Evolutionary conservation across 2,888 invertebrate genomes (phyloP), one percentile per base, ranked within the genome.

Genomic region (Brenthis daphne): DNA sequence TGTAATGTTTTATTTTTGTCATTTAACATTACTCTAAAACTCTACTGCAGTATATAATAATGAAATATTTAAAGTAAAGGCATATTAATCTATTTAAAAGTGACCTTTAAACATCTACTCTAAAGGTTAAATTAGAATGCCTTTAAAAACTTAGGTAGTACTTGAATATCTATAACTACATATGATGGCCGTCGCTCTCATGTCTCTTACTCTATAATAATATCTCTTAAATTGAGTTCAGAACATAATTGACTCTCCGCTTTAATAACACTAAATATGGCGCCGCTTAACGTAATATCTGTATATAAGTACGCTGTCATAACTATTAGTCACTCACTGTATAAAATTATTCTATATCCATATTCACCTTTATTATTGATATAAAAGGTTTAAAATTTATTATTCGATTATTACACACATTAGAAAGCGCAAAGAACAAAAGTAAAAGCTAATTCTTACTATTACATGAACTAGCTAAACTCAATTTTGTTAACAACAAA

Each of bases 211-310:
- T 54, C 53, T 66, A 68, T 43, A 51, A 64, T 69, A 73, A 60
- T 69, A 73, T 54, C 65, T 69, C 55, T 53, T 24, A 68, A 70
- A 69, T 69, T 69, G 48, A 69, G 66, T 71, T 57, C 48, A 53
- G 47, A 47, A 11, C 63, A 51, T 65, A 69, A 72, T 71, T 68
- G 63, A 68, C 65, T 60, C 67, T 63, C 37, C 24, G 16, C 37
- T 53, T 61, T 54, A 65, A 57, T 57, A 51, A 54, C 37, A 67
- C 60, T 60, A 69, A 74, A 71, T 70, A 74, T 71, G 70, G 72
- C 72, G 73, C 33, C 67, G 61, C 24, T 64, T 47, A 66, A 56
- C 37, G 37, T 50, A 37, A 20, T 24, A 20, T 54, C 50, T 48
- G 20, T 43, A 43, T 43, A 53, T 50, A 68, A 57, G 16, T 58